Conservation (phyloP, 1,140 invertebrate species). For the Papilio helenus region DNA sequence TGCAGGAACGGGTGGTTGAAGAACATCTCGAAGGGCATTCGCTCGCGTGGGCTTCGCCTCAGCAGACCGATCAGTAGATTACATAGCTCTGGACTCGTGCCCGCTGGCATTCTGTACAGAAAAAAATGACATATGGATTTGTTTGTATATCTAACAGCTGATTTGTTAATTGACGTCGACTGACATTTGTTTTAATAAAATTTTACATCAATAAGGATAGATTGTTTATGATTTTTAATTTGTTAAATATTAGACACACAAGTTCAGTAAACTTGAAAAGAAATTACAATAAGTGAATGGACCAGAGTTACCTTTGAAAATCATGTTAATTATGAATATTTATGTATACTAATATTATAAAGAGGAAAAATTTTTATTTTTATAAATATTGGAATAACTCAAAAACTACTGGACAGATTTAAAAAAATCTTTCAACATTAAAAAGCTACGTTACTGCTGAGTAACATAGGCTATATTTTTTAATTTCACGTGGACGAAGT, state of each 20-base stretch:
- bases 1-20: constrained; percentile 96
- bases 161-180: background rate
- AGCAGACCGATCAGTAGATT: constrained; percentile 94
- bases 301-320: background rate
- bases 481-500: too few species aligned
- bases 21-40: constrained; percentile 98
- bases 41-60: constrained; percentile 95
- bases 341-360: too few species aligned
- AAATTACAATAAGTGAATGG: background rate
- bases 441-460: too few species aligned
- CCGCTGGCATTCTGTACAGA: constrained; percentile 92
- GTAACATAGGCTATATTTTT: background rate
- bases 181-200: background rate
- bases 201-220: background rate
- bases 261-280: background rate
- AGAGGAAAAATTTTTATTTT: too few species aligned
- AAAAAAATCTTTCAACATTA: too few species aligned
- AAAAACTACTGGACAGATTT: too few species aligned
- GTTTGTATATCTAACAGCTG: background rate
- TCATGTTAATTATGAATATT: background rate
- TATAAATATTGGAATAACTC: too few species aligned
- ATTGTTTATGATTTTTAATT: too few species aligned
- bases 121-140: constrained; percentile 39
- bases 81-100: constrained; percentile 94
- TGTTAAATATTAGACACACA: background rate